These are phyloP conservation scores for Synodontis membranacea DNA, from an alignment of 2,113 vertebrate species.

Conservation along the genomic window DNA sequence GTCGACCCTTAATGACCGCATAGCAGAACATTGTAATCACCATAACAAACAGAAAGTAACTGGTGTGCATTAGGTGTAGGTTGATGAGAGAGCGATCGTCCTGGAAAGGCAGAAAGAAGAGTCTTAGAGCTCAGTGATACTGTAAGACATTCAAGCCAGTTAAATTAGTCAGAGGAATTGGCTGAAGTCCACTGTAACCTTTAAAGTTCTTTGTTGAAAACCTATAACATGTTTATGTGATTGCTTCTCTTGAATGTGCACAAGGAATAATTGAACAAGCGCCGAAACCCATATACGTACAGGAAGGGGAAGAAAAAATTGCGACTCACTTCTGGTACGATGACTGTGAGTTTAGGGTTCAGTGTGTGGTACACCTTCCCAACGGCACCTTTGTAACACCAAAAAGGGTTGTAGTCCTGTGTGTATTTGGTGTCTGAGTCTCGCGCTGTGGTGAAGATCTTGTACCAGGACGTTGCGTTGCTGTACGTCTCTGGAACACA, in stretches of 20 bases:
- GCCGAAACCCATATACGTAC: neutral
- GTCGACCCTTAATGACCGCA: conserved; percentile 95
- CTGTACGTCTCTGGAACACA: conserved; percentile 93
- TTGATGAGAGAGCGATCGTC: conserved; percentile 98
- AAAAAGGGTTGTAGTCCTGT: conserved; percentile 98
- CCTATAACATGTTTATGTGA: neutral
- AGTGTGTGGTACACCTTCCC: conserved; percentile 96
- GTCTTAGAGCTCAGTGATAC: neutral
- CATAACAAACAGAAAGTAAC: conserved; percentile 99
- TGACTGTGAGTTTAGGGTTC: conserved; percentile 95
- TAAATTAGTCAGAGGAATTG: neutral
- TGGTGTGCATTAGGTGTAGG: conserved; percentile 98
- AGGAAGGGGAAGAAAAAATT: neutral
- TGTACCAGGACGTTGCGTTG: conserved; percentile 95
- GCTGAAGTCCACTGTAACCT: neutral
- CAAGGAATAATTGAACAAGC: neutral
- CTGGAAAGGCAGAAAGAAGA: conserved; percentile 65
- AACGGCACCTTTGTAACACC: conserved; percentile 98
- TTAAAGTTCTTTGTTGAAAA: neutral
- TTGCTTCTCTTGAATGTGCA: neutral
- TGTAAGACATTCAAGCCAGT: neutral
- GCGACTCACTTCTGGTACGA: conserved; percentile 91
- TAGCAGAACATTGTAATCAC: conserved; percentile 99
- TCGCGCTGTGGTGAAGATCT: conserved; percentile 92
- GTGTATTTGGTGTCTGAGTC: conserved; percentile 94